These are phyloP conservation scores for Cyanoliseus patagonus DNA, from an alignment of 2,113 vertebrate species.

Conservation along the genomic window DNA sequence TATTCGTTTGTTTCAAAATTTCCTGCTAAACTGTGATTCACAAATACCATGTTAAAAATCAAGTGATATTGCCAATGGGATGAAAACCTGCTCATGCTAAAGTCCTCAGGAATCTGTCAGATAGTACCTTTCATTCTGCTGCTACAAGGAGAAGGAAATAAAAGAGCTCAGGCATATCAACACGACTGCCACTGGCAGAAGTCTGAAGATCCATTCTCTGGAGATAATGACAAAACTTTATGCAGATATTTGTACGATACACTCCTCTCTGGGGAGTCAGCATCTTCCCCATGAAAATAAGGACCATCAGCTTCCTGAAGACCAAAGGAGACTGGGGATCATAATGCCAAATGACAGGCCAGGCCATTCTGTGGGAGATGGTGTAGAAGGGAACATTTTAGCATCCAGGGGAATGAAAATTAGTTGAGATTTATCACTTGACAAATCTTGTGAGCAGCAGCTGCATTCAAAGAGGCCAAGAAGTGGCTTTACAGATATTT, in stretches of 20 bases:
- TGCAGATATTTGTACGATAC: neutral
- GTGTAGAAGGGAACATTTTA: neutral
- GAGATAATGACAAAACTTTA: neutral
- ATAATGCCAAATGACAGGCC: neutral
- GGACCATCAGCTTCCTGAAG: neutral
- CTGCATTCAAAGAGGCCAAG: neutral
- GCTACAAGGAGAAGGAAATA: neutral
- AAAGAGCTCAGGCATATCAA: neutral
- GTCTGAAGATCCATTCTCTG: neutral
- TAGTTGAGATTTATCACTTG: neutral
- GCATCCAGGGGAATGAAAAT: neutral
- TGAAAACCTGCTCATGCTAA: neutral
- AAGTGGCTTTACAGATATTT: neutral
- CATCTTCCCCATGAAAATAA: neutral
- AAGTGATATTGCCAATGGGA: neutral
- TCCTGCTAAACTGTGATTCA: neutral
- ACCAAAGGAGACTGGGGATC: neutral
- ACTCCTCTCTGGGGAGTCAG: neutral
- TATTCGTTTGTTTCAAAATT: constrained; percentile 4
- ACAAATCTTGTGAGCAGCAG: neutral
- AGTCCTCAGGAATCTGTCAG: neutral
- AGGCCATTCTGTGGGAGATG: neutral
- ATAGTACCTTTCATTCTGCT: neutral
- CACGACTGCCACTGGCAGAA: neutral
- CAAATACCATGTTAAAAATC: neutral